phyloP scores from a whole-genome alignment of 2,797 vertebrate genomes.

The Mormyrus proboscirostris region DNA sequence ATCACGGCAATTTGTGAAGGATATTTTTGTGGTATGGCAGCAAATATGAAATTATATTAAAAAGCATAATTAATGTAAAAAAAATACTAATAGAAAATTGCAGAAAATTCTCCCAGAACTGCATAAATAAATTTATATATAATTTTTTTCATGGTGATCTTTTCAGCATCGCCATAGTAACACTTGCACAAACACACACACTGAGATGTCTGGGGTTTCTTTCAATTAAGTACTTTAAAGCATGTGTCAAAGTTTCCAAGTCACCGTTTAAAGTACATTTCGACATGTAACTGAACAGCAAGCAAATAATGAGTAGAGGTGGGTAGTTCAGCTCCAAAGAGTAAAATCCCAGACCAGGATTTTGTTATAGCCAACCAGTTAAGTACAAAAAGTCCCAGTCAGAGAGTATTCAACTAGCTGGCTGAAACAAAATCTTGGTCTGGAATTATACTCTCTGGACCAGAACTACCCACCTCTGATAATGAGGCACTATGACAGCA shows the following conservation, averaged over 20 bases:
- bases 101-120: not conserved
- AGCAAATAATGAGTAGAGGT: not conserved
- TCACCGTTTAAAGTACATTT: not conserved
- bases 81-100: not conserved
- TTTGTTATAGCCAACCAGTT: not conserved
- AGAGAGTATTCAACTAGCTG: not conserved
- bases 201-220: not conserved
- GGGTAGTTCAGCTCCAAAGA: too few species aligned
- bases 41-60: not conserved
- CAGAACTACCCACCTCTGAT: not conserved
- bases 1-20: not conserved
- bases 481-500: not conserved
- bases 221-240: not conserved
- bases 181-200: not conserved
- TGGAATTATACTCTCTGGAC: not conserved
- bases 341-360: not conserved
- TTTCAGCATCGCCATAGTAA: not conserved
- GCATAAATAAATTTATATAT: not conserved
- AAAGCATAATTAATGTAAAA: not conserved
- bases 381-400: not conserved
- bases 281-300: not conserved
- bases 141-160: not conserved
- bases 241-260: not conserved
- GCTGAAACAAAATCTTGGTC: not conserved
- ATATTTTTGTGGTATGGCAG: not conserved